Conservation (phyloP, 2,888 invertebrate genomes). For the Hypomecis atomaria region DNA sequence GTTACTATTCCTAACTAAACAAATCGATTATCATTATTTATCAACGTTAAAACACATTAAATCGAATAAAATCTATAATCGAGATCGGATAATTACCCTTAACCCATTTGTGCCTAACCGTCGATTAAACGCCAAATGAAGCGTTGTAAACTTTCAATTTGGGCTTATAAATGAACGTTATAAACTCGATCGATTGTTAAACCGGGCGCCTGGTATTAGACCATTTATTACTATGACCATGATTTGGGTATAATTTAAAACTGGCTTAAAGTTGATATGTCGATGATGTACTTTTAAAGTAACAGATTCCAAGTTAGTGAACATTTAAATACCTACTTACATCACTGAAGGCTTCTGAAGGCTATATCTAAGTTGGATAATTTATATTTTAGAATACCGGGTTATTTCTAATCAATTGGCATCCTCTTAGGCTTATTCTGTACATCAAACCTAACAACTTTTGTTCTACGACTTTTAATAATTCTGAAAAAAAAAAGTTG, state of each 20-base stretch:
- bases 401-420: too few species aligned
- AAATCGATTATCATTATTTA: constrained; percentile 1
- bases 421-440: too few species aligned
- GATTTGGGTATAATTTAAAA: neutral
- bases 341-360: too few species aligned
- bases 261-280: too few species aligned
- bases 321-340: too few species aligned
- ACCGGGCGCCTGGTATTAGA: constrained; percentile 28
- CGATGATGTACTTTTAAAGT: too few species aligned
- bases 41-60: neutral
- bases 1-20: neutral
- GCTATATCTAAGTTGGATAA: too few species aligned
- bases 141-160: constrained; percentile 27
- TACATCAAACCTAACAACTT: too few species aligned
- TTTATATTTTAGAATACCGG: too few species aligned
- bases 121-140: constrained; percentile 12
- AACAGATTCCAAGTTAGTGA: too few species aligned
- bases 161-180: constrained; percentile 10
- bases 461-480: too few species aligned
- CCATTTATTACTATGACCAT: constrained; percentile 15
- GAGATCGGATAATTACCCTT: constrained; percentile 3
- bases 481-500: too few species aligned
- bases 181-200: constrained; percentile 23
- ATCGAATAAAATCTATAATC: constrained; percentile 12
- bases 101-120: constrained; percentile 2